Base-by-base conservation (phyloP, 2,797 vertebrate species). In the Ptychobarbus kaznakovi region DNA sequence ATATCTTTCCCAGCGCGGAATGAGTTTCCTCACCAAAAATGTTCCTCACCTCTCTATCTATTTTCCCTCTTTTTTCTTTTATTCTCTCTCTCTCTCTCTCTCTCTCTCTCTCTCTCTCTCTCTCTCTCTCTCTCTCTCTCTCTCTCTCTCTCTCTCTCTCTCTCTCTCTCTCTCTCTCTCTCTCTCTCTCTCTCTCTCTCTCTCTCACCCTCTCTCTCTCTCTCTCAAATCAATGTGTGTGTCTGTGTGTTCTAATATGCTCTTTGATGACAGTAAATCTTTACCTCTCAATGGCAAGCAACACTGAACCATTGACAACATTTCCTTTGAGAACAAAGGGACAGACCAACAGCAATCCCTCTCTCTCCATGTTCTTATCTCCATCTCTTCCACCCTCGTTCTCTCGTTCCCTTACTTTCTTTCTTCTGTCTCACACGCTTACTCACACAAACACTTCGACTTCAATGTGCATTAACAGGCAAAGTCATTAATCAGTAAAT, bases 231-330 rank as follows among this genome's bases (percentile, higher is more conserved):
- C 76, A 80, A 97, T 97, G 97, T 97, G 95, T 96, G 96, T 95
- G 96, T 97, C 90, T 97, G 96, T 96, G 96, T 94, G 95, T 96
- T 97, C 97, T 98, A 97, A 98, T 98, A 97, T 98, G 92, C 94
- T 96, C 95, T 96, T 94, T 95, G 97, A 97, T 98, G 97, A 98
- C 97, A 97, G 97, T 96, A 97, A 98, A 98, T 98, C 97, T 98
- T 98, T 99, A 98, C 97, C 97, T 97, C 96, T 96, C 97, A 96
- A 96, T 97, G 96, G 96, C 96, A 94, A 96, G 96, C 68, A 85
- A 97, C 95, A 93, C 94, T 94, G 90, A 91, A 95, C 95, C 94
- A 96, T 96, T 96, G 96, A 97, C 97, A 97, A 96, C 95, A 95
- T 96, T 97, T 97, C 97, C 97, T 97, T 94, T 76, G 96, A 96